These are phyloP conservation scores for Oceanodroma leucorhoa DNA, from an alignment of 2,797 vertebrate genomes.

Conservation along the genomic window DNA sequence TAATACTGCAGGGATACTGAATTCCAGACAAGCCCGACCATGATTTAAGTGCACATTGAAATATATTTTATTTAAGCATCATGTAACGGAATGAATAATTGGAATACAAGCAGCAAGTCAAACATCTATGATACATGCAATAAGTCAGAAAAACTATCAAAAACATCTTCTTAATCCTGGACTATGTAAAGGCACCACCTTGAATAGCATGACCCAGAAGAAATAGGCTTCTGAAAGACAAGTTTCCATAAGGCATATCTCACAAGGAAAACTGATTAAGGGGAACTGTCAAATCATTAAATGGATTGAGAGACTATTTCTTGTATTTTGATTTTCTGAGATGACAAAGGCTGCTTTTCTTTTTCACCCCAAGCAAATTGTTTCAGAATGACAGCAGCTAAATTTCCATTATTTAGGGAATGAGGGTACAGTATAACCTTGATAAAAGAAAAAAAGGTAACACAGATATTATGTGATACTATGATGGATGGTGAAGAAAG, in stretches of 20 bases:
- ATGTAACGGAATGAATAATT: rapidly evolving
- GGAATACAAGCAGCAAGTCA: neutral
- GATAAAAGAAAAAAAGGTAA: neutral
- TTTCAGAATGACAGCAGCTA: neutral
- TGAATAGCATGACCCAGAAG: neutral
- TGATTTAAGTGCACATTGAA: neutral
- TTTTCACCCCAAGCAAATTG: neutral
- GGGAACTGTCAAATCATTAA: neutral
- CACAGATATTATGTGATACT: neutral
- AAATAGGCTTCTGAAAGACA: neutral
- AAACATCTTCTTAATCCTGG: neutral
- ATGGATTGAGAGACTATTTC: neutral
- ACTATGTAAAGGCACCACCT: neutral
- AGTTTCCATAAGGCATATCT: neutral
- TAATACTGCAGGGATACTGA: neutral
- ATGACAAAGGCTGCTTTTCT: neutral
- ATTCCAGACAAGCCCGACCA: neutral
- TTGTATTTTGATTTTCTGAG: neutral
- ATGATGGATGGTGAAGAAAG: neutral
- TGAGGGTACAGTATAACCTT: neutral
- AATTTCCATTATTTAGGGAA: neutral
- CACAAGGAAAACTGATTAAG: neutral
- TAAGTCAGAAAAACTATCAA: neutral
- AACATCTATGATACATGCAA: neutral
- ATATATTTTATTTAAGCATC: neutral